Conservation (phyloP, 2,888 invertebrate species). For the Meta bourneti region DNA sequence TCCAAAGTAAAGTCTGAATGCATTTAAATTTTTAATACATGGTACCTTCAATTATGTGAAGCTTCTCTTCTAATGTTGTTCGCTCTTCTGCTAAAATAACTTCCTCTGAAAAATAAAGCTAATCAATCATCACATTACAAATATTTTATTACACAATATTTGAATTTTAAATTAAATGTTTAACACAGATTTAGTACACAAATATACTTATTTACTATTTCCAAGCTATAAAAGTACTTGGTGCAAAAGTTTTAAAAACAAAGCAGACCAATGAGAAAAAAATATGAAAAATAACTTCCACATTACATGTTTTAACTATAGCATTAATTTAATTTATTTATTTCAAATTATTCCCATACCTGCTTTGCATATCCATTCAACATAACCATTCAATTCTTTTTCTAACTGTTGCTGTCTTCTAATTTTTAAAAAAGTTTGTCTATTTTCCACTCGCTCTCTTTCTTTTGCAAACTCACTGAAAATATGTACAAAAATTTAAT, state of each 20-base stretch:
- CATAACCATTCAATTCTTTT: constrained; percentile 98
- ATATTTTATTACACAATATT: no score
- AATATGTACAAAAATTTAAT: not conserved
- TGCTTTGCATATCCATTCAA: constrained; percentile 99
- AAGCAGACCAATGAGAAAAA: not conserved
- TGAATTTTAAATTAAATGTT: no score
- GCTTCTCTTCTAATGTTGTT: constrained; percentile 99
- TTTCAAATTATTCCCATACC: constrained; percentile 84
- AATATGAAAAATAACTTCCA: not conserved
- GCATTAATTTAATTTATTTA: no score
- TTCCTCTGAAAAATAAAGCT: constrained; percentile 88
- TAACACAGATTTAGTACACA: no score
- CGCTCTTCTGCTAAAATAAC: constrained; percentile 99
- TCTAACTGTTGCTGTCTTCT: constrained; percentile 98
- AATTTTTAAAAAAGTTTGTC: constrained; percentile 99
- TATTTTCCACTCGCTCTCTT: constrained; percentile 99
- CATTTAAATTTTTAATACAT: not conserved
- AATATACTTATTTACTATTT: no score
- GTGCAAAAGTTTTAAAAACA: not conserved
- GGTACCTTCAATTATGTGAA: constrained; percentile 98
- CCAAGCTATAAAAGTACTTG: not conserved
- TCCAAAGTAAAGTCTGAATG: not conserved
- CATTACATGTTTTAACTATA: no score
- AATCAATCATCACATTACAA: no score
- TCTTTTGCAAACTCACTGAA: constrained; percentile 99